Evolutionary conservation across 2,888 invertebrate genomes (phyloP).

Genomic region (Pantelozetes paolii): DNA sequence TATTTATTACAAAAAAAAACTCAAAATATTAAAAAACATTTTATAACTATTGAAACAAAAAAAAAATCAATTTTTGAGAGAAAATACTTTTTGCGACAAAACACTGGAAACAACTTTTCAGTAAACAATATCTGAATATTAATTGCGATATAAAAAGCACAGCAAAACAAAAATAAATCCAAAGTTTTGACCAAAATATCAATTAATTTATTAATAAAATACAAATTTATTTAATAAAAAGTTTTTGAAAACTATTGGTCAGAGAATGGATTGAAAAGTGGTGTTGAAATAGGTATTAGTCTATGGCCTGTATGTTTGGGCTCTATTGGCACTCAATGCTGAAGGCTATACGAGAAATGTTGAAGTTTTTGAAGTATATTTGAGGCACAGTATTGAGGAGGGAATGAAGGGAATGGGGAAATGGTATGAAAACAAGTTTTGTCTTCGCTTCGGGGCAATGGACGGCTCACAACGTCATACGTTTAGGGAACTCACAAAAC

Average conservation of each 20-base stretch:
- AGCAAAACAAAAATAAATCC: background rate
- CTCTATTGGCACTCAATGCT: constrained; percentile 33
- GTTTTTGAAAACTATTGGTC: constrained; percentile 11
- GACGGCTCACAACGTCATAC: constrained; percentile 27
- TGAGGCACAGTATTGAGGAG: background rate
- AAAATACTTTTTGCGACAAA: background rate
- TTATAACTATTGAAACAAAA: no score
- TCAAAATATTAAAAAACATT: no score
- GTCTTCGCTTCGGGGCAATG: constrained; percentile 35
- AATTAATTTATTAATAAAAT: background rate
- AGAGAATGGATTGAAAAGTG: constrained; percentile 12
- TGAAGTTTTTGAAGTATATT: constrained; percentile 11
- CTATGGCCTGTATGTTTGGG: no score
- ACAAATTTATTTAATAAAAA: background rate
- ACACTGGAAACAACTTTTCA: background rate
- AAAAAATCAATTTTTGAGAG: no score
- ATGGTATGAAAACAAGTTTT: constrained; percentile 34
- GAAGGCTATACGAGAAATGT: constrained; percentile 28
- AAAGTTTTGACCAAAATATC: background rate
- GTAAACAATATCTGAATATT: background rate
- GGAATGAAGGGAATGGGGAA: constrained; percentile 33
- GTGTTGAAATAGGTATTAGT: constrained; percentile 20
- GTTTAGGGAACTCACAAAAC: background rate
- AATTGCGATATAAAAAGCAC: no score
- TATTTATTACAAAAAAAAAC: no score